Percentiles rank a stretch among this genome's conserved stretches.
phyloP scores from a whole-genome alignment of 2,888 invertebrate genomes.

The Poecilus cupreus region DNA sequence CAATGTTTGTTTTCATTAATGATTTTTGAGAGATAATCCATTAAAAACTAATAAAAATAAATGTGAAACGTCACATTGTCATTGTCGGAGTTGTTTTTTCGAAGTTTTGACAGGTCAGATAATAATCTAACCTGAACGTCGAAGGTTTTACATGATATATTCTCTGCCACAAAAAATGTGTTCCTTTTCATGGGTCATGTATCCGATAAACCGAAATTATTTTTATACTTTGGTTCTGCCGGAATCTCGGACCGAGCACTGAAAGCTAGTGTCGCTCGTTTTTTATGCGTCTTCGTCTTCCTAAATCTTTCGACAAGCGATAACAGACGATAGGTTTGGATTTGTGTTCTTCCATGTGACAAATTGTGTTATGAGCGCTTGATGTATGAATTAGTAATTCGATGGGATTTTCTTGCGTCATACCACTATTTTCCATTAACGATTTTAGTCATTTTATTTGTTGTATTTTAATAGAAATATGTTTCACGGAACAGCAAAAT shows the following conservation, averaged over 20 bases:
- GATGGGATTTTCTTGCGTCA: not conserved
- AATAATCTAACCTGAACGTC: constrained; percentile 46
- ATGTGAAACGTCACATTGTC: constrained; percentile 31
- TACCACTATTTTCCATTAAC: not conserved
- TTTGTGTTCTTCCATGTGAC: constrained; percentile 22
- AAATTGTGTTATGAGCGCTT: constrained; percentile 22
- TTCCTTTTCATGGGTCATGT: constrained; percentile 50
- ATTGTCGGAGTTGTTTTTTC: constrained; percentile 10
- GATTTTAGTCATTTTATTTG: too few species aligned
- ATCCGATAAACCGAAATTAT: constrained; percentile 53
- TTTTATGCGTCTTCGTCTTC: constrained; percentile 45
- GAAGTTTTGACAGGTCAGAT: constrained; percentile 48
- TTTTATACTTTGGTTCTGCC: constrained; percentile 36
- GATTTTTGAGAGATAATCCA: constrained; percentile 42
- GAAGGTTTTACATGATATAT: constrained; percentile 46
- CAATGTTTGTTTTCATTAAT: constrained; percentile 41
- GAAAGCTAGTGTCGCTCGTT: not conserved
- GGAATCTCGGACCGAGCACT: not conserved
- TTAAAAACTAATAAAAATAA: constrained; percentile 51
- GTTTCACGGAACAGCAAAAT: too few species aligned
- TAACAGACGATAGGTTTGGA: constrained; percentile 39
- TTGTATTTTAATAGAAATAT: too few species aligned
- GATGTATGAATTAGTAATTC: constrained; percentile 18
- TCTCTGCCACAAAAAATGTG: constrained; percentile 34
- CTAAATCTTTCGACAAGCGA: constrained; percentile 33